Evolutionary conservation across 2,797 vertebrate species (phyloP).

Genomic region (Anguilla marmorata): DNA sequence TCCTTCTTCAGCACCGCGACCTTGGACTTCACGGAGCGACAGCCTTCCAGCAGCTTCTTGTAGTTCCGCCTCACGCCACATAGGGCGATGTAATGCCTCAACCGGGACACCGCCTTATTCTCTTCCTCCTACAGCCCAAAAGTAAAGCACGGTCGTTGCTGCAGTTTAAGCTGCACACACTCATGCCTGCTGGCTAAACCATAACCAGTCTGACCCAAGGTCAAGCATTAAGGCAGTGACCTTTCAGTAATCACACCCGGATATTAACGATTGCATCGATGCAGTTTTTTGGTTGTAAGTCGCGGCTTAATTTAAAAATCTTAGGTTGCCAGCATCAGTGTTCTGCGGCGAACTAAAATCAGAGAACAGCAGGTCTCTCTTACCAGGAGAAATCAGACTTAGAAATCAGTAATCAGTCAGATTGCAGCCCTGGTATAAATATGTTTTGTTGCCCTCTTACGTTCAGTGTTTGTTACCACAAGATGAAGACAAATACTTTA

Average conservation of each 20-base stretch:
- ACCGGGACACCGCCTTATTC: conserved; percentile 67
- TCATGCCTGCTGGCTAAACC: neutral
- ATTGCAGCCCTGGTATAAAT: too few species aligned
- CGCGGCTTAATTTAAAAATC: neutral
- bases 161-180: neutral
- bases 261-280: neutral
- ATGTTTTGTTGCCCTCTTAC: too few species aligned
- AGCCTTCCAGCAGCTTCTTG: conserved; percentile 78
- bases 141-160: neutral
- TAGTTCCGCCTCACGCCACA: conserved; percentile 81
- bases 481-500: too few species aligned
- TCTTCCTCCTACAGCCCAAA: conserved; percentile 56
- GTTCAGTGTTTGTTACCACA: too few species aligned
- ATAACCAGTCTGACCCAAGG: neutral
- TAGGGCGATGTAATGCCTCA: conserved; percentile 81
- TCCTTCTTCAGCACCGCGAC: conserved; percentile 74
- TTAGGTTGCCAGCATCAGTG: neutral
- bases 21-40: conserved; percentile 66
- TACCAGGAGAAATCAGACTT: too few species aligned
- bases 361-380: too few species aligned
- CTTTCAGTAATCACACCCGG: neutral
- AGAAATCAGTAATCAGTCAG: too few species aligned
- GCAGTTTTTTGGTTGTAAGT: neutral
- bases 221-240: neutral
- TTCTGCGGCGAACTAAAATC: too few species aligned